Evolutionary conservation across 2,113 vertebrate genomes (phyloP), one percentile per base, ranked within the genome.

Genomic region (Zingel zingel): DNA sequence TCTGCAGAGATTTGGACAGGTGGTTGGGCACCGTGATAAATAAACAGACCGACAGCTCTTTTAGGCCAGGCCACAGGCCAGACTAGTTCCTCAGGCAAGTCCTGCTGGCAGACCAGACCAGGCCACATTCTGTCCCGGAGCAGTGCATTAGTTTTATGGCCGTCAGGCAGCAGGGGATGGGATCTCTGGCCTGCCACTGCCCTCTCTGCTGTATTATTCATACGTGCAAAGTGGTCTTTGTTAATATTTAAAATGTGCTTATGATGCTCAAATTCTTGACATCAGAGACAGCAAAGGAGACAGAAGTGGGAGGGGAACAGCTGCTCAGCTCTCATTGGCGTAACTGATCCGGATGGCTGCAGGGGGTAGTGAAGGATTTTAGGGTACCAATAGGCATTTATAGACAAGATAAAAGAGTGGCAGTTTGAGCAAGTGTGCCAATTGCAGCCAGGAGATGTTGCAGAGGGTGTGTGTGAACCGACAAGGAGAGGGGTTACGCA

Each of bases 241-340:
- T 96, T 95, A 96, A 96, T 96, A 96, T 96, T 96, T 96, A 95
- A 96, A 95, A 94, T 89, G 93, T 94, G 94, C 95, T 96, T 95
- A 95, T 92, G 93, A 95, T 95, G 93, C 94, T 91, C 89, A 88
- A 93, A 93, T 89, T 84, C 88, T 91, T 92, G 86, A 92, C 88
- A 88, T 87, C 72, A 87, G 89, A 90, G 80, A 88, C 75, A 64
- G 88, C 82, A 65, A 76, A 91, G 80, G 77, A 87, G 76, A 71
- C 75, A 77, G 82, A 86, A 61, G 74, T 80, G 87, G 88, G 75
- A 87, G 73, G 85, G 61, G 77, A 91, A 58, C 88, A 84, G 80
- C 81, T 87, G 89, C 83, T 80, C 14, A 25, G 70, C 75, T 88
- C 84, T 76, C 71, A 79, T 65, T 21, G 73, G 77, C 14, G 59